Conservation (phyloP, 2,797 vertebrate genomes). For the Lates japonicus region DNA sequence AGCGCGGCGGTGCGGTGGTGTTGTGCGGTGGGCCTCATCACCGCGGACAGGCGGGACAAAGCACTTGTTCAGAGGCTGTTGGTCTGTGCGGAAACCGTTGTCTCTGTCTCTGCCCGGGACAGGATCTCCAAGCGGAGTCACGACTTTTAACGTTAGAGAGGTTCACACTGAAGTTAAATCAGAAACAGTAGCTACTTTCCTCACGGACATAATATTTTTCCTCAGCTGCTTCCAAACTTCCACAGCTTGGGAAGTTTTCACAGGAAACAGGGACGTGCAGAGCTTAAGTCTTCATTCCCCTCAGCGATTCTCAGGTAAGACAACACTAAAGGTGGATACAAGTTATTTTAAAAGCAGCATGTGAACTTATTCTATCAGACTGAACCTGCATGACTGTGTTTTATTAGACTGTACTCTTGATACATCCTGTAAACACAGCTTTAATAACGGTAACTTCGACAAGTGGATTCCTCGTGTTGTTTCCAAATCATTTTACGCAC, state of each 20-base stretch:
- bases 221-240: conserved; percentile 8
- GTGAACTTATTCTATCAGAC: neutral
- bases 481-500: neutral
- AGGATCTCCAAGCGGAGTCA: neutral
- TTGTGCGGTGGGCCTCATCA: conserved; percentile 42
- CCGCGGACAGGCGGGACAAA: conserved; percentile 67
- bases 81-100: conserved; percentile 21
- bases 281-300: neutral
- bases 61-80: conserved; percentile 50
- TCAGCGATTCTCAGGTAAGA: conserved; percentile 69
- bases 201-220: neutral
- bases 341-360: too few species aligned
- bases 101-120: conserved; percentile 26
- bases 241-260: conserved; percentile 11
- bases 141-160: neutral
- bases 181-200: neutral
- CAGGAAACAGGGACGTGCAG: conserved; percentile 37
- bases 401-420: neutral
- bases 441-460: conserved; percentile 9
- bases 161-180: neutral
- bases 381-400: neutral
- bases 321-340: neutral
- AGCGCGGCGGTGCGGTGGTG: neutral
- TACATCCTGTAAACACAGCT: too few species aligned
- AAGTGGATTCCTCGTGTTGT: conserved; percentile 38